phyloP scores from a whole-genome alignment of 2,797 vertebrate genomes.

The Anas bahamensis region DNA sequence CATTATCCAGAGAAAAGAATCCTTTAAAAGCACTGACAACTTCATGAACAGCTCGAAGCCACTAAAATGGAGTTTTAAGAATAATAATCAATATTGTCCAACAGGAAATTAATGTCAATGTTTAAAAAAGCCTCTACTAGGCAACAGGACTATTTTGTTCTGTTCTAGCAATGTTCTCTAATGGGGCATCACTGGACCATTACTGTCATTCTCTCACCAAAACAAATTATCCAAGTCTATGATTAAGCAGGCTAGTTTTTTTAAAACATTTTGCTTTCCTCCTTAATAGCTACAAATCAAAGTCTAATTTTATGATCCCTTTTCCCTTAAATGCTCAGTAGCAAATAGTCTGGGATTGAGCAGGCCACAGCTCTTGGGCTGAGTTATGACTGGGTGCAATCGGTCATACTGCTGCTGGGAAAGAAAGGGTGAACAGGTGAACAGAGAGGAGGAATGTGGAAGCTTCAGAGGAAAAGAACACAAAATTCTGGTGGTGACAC shows the following conservation, averaged over 20 bases:
- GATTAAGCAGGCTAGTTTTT: not conserved
- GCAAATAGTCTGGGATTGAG: not conserved
- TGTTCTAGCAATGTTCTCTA: slow-evolving; percentile 17
- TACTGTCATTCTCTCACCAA: not conserved
- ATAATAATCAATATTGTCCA: slow-evolving; percentile 17
- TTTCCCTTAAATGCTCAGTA: not conserved
- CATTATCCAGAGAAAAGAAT: not conserved
- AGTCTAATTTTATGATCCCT: not conserved
- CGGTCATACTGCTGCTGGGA: not conserved
- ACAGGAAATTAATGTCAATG: slow-evolving; percentile 4
- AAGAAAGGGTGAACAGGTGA: not conserved
- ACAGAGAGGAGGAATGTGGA: not conserved
- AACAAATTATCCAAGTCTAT: not conserved
- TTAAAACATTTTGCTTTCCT: not conserved
- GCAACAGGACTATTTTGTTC: slow-evolving; percentile 7
- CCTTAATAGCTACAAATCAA: not conserved
- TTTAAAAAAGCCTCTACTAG: not conserved
- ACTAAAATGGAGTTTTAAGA: not conserved
- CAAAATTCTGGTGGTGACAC: not conserved
- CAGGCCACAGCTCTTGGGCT: not conserved
- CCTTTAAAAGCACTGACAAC: not conserved
- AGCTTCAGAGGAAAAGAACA: not conserved
- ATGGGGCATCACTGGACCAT: not conserved
- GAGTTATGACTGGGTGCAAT: not conserved
- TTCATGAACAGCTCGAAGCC: not conserved